Evolutionary conservation across 2,888 invertebrate genomes (phyloP), one percentile per base, ranked within the genome.

Genomic region (Epsilonema sp.): DNA sequence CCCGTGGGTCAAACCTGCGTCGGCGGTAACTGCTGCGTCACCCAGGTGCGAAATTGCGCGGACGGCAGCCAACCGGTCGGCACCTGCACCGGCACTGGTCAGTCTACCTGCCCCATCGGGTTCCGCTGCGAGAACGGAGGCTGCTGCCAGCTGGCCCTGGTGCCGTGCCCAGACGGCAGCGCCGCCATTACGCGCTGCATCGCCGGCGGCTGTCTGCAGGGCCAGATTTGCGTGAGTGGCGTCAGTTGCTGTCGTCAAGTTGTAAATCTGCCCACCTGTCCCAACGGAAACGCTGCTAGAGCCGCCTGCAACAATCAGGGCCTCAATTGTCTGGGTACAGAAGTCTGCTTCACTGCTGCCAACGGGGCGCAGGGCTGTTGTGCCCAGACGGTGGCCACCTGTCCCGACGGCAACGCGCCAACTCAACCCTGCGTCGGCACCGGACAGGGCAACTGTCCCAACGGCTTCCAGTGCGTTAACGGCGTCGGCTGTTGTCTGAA

Each of bases 61-160:
- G 31, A 16, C 8, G 31, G 31, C 31, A 31, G 8, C 16, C 16
- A 39, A 39, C 8, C 39, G 5, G n/a, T 39, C 8, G 5, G 8
- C 20, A 31, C 37, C 3, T 44, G 44, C 37, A 37, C 4, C 26
- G 44, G 44, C 5, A 20, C 3, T 3, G 44, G 44, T 21, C 44
- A 26, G 24, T 44, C 44, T 3, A 20, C 36, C 5, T 44, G 44
- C 22, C 36, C 36, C 23, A 8, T n/a, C 11, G 43, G 43, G 16
- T 43, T 43, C 25, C 16, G 19, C 19, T 43, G 43, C 31, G 3
- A 25, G 26, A 24, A 26, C 21, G 43, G 43, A 5, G 43, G 43
- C n/a, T 43, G 43, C 19, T 43, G 43, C 24, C 43, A 23, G 31
- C 31, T 13, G 16, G 16, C 31, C 31, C 31, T 31, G 8, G 31